Evolutionary conservation across 2,113 vertebrate species (phyloP).

Genomic region (Arizona elegans): DNA sequence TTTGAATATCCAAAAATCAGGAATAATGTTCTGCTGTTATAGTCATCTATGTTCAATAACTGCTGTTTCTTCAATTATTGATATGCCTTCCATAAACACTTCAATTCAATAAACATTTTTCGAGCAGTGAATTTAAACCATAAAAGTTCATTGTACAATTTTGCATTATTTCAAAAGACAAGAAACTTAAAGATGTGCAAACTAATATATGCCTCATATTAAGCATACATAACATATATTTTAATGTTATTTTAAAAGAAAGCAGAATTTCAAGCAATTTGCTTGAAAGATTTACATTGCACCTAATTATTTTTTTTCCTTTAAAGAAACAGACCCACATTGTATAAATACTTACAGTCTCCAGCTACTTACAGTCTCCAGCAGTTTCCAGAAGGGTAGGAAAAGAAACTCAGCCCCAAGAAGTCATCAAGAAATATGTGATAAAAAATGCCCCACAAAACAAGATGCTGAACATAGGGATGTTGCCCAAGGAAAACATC

Average conservation of each 20-base stretch:
- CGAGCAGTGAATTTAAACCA: background rate
- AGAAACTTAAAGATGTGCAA: background rate
- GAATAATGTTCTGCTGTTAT: background rate
- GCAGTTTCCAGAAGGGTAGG: background rate
- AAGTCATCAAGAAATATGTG: conserved; percentile 4
- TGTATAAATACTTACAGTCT: background rate
- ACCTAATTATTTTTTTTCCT: background rate
- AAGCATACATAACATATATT: background rate
- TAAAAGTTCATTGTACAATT: background rate
- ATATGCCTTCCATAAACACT: background rate
- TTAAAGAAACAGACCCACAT: background rate
- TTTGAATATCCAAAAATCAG: conserved; percentile 7
- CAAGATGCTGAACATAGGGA: background rate
- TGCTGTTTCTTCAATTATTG: background rate
- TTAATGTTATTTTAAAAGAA: background rate
- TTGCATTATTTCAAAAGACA: background rate
- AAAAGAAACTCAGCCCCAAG: background rate
- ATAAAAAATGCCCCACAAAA: background rate
- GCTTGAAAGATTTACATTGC: background rate
- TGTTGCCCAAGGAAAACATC: background rate
- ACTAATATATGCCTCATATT: background rate
- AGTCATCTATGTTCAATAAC: background rate
- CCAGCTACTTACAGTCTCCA: conserved; percentile 8
- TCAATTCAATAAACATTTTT: background rate
- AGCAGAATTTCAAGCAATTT: background rate